phyloP scores from a whole-genome alignment of 2,888 invertebrate species.

The Andrena bicolor region DNA sequence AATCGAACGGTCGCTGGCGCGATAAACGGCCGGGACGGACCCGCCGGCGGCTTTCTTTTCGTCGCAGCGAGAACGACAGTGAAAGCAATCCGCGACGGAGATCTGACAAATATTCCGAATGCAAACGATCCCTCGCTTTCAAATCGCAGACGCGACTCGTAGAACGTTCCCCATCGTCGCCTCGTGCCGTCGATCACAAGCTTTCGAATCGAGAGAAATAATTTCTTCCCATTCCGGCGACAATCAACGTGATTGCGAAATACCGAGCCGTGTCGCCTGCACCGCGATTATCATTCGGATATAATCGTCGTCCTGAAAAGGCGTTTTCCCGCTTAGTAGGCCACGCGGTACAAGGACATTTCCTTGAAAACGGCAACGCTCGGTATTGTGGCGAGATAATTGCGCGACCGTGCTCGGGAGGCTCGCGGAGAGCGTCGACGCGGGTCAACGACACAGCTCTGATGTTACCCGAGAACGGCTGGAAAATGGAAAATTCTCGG shows the following conservation, averaged over 20 bases:
- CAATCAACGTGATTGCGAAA: conserved; percentile 24
- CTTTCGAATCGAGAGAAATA: no score
- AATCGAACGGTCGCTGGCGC: neutral
- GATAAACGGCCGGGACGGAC: conserved; percentile 3
- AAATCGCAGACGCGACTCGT: neutral
- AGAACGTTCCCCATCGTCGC: neutral
- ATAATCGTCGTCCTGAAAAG: conserved; percentile 16
- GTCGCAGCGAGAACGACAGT: conserved; percentile 47
- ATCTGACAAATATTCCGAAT: conserved; percentile 3
- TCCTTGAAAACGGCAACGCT: conserved; percentile 28
- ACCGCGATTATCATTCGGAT: neutral
- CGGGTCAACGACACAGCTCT: conserved; percentile 5
- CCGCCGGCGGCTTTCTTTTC: conserved; percentile 22
- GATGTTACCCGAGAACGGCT: neutral
- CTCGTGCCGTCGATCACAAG: no score
- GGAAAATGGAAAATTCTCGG: conserved; percentile 13
- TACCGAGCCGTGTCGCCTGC: conserved; percentile 27
- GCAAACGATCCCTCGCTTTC: conserved; percentile 17
- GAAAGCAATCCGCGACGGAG: conserved; percentile 34
- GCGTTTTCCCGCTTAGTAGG: conserved; percentile 30
- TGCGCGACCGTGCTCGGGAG: conserved; percentile 1
- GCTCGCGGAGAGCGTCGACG: conserved; percentile 23
- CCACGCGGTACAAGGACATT: conserved; percentile 15
- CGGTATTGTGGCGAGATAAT: conserved; percentile 18
- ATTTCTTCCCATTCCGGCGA: neutral